phyloP scores from a whole-genome alignment of 2,113 vertebrate species.

The Pedionomus torquatus region DNA sequence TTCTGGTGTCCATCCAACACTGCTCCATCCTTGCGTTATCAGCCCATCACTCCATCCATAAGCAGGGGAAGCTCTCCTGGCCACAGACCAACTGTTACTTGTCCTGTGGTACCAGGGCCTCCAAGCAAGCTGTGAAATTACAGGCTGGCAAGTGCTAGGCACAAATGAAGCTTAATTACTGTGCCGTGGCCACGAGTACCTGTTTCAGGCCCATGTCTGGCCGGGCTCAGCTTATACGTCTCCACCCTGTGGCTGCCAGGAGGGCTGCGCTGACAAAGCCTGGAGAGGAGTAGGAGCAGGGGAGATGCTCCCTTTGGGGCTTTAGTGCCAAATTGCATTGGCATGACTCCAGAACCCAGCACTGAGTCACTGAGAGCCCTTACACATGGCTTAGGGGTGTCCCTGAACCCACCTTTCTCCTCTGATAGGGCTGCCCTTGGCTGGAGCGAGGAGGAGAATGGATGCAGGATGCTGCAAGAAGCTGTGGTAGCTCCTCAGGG shows the following conservation, averaged over 20 bases:
- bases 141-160: background rate
- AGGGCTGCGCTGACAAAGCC: background rate
- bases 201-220: background rate
- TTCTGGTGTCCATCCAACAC: too few species aligned
- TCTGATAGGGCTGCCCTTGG: accelerated
- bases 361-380: accelerated
- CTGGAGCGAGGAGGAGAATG: accelerated
- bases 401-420: background rate
- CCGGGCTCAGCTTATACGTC: background rate
- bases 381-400: background rate
- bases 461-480: background rate
- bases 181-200: background rate
- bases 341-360: background rate
- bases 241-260: background rate
- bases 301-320: background rate
- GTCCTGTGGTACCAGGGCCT: accelerated
- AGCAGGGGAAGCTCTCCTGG: background rate
- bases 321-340: background rate
- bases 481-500: accelerated
- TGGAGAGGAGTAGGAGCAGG: accelerated
- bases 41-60: background rate
- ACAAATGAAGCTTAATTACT: background rate
- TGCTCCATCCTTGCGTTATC: background rate
- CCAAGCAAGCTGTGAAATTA: background rate
- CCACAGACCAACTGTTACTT: background rate